phyloP scores from a whole-genome alignment of 2,113 vertebrate species.

The Morone saxatilis region DNA sequence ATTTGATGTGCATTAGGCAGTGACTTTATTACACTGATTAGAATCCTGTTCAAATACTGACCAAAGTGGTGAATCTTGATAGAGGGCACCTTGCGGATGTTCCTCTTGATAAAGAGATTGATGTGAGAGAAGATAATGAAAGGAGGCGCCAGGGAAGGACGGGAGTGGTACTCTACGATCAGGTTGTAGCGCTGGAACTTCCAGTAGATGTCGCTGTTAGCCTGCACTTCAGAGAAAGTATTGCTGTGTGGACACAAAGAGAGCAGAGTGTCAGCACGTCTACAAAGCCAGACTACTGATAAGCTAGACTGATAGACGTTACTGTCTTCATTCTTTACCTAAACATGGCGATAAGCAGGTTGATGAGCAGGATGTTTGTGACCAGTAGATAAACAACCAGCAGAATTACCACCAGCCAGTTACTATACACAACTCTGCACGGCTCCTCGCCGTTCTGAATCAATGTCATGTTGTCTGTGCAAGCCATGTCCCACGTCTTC shows the following conservation, averaged over 20 bases:
- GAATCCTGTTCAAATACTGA: conserved; percentile 66
- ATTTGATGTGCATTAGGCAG: background rate
- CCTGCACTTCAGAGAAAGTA: conserved; percentile 92
- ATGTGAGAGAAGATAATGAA: conserved; percentile 92
- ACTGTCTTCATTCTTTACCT: conserved; percentile 79
- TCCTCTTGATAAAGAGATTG: conserved; percentile 85
- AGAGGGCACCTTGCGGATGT: conserved; percentile 73
- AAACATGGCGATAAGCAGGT: conserved; percentile 94
- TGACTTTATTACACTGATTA: background rate
- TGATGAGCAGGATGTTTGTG: conserved; percentile 93
- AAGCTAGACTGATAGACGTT: background rate
- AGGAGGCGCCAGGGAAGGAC: conserved; percentile 89
- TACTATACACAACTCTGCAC: conserved; percentile 85
- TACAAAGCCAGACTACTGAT: background rate
- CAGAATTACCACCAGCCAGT: conserved; percentile 93
- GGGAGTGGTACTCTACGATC: conserved; percentile 90
- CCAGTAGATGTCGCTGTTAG: conserved; percentile 92
- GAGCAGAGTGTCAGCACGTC: background rate
- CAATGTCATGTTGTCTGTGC: conserved; percentile 83
- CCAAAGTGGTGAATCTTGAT: conserved; percentile 81
- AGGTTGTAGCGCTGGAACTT: conserved; percentile 93
- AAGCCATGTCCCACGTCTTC: conserved; percentile 70
- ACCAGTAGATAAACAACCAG: conserved; percentile 90
- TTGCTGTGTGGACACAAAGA: conserved; percentile 78
- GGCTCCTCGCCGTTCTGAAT: conserved; percentile 76